Evolutionary conservation across 1,140 invertebrate species (phyloP).

Genomic region (Antheraea pernyi): DNA sequence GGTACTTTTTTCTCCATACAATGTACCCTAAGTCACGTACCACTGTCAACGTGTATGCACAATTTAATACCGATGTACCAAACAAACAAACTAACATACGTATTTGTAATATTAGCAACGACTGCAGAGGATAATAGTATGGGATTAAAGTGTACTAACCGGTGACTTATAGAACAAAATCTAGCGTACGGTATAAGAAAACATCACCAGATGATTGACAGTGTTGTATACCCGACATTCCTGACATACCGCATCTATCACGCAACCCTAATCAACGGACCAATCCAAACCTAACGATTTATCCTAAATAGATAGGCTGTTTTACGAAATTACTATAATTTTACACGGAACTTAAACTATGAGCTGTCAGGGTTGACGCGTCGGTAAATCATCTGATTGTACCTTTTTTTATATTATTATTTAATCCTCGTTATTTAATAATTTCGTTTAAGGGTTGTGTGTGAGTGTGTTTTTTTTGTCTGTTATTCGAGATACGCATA

Average conservation of each 20-base stretch:
- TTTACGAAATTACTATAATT: conserved; percentile 77
- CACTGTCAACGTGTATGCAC: no score
- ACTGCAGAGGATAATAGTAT: no score
- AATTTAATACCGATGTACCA: no score
- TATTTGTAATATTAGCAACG: no score
- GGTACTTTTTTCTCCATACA: no score
- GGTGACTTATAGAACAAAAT: no score
- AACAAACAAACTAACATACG: no score
- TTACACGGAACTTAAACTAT: conserved; percentile 60
- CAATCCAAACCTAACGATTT: conserved; percentile 50
- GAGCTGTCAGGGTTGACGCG: conserved; percentile 69
- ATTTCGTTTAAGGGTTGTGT: conserved; percentile 61
- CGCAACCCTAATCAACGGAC: conserved; percentile 34
- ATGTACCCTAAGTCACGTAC: no score
- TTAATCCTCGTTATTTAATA: conserved; percentile 42
- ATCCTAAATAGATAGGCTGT: conserved; percentile 67
- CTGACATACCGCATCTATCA: conserved; percentile 53
- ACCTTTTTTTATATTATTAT: conserved; percentile 65
- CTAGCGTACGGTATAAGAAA: no score
- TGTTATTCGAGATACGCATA: conserved; percentile 64
- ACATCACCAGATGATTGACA: no score
- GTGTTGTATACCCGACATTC: conserved; percentile 31
- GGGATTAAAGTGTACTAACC: no score
- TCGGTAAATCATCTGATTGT: conserved; percentile 68
- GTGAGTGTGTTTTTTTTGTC: conserved; percentile 16